Evolutionary conservation across 2,113 vertebrate species (phyloP), one percentile per base, ranked within the genome.

Genomic region (Coryphaenoides rupestris): DNA sequence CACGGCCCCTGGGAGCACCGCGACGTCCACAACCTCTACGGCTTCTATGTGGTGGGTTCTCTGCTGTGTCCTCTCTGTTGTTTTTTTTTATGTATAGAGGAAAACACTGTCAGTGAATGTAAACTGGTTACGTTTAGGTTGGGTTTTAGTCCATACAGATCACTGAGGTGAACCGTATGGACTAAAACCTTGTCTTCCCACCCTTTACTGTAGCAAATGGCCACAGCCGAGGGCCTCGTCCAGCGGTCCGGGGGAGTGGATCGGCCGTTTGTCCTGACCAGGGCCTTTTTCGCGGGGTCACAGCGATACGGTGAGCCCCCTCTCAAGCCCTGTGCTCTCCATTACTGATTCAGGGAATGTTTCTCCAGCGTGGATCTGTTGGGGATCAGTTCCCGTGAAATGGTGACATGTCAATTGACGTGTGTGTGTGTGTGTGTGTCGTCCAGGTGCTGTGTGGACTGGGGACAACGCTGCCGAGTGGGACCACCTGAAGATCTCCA

Each of bases 391-490:
- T 40, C 33, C 33, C 33, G 5, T 40, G 7, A 40, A 40, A 9
- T 40, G n/a, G n/a, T n/a, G 33, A 12, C 33, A 7, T 13, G 33
- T 40, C 33, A 40, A 10, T n/a, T n/a, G n/a, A n/a, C n/a, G n/a
- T 49, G 13, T 75, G 1, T 62, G 54, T 72, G 5, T 76, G 22
- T 54, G 2, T 19, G 0, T 56, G 2, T 22, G 3, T 6, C 9
- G 7, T 46, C 45, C 71, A 97, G 95, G 95, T 52, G 94, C 95
- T 0, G 91, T 96, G 33, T 97, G 95, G 95, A 97, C 95, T 0
- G 95, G 95, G 1, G 95, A 97, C 72, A 97, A 97, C 21, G 87
- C 93, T 16, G 95, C 94, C 0, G 95, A 96, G 50, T 96, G 95
- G 95, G 93, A 90, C 0, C 95, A 97, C 52, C 77, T 97, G 65